Evolutionary conservation across 2,113 vertebrate genomes (phyloP).

Genomic region (Uria lomvia): DNA sequence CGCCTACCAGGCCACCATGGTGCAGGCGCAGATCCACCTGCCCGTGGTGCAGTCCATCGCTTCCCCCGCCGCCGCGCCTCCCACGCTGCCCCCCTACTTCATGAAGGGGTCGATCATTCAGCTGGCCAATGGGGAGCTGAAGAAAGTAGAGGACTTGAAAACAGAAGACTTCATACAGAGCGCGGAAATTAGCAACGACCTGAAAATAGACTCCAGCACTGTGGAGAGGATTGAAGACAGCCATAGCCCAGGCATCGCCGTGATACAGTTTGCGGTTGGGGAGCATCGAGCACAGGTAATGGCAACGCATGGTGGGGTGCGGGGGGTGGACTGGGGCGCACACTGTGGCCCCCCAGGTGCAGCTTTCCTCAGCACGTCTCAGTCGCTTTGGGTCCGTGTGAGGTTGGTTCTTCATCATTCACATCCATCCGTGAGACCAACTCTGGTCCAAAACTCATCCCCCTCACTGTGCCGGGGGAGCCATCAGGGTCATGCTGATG

Average conservation of each 20-base stretch:
- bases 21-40: constrained; percentile 94
- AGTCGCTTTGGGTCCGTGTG: fast-evolving
- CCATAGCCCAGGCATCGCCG: constrained; percentile 85
- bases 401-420: background rate
- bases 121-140: constrained; percentile 94
- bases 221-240: constrained; percentile 94
- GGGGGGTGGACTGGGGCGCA: background rate
- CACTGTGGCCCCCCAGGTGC: background rate
- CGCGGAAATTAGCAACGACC: constrained; percentile 93
- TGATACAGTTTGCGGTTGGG: constrained; percentile 94
- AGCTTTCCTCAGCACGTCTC: background rate
- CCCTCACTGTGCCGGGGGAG: fast-evolving
- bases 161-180: constrained; percentile 99
- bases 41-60: constrained; percentile 82
- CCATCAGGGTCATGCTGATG: background rate
- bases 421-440: background rate
- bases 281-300: constrained; percentile 95
- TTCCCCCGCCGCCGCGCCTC: constrained; percentile 64
- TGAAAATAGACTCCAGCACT: constrained; percentile 98
- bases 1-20: constrained; percentile 82
- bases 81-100: constrained; percentile 93
- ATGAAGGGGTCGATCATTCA: constrained; percentile 98
- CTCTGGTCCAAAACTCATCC: background rate
- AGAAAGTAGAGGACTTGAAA: constrained; percentile 96
- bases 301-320: fast-evolving